These are phyloP conservation scores for Echinops telfairi DNA, from an alignment of 2,113 vertebrate genomes.

Conservation along the genomic window DNA sequence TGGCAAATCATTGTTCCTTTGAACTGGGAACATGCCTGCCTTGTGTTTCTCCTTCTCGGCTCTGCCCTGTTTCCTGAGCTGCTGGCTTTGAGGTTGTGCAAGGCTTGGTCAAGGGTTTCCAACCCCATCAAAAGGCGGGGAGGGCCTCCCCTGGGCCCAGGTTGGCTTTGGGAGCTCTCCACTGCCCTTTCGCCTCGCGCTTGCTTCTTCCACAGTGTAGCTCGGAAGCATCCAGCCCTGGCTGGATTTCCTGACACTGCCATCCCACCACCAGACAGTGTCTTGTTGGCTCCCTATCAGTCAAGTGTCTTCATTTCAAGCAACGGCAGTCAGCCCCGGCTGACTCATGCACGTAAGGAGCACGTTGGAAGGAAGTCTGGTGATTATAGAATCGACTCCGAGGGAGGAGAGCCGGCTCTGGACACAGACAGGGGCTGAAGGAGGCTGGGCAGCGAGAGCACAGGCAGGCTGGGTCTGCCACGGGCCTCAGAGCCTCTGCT, in stretches of 20 bases:
- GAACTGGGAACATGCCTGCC: conserved; percentile 56
- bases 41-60: conserved; percentile 11
- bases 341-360: background rate
- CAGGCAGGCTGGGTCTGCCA: background rate
- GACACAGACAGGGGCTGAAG: background rate
- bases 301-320: background rate
- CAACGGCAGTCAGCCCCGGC: background rate
- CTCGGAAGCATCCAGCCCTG: background rate
- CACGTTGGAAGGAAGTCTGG: too few species aligned
- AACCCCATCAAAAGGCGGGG: conserved; percentile 26
- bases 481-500: background rate
- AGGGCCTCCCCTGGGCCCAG: background rate
- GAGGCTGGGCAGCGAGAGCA: background rate
- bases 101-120: background rate
- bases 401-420: too few species aligned
- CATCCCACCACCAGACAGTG: too few species aligned
- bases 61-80: conserved; percentile 66
- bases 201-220: background rate
- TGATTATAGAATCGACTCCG: too few species aligned
- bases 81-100: background rate
- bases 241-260: background rate
- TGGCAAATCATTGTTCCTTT: conserved; percentile 59
- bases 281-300: background rate
- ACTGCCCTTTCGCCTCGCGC: background rate
- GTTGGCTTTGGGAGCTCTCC: background rate